Evolutionary conservation across 2,113 vertebrate genomes (phyloP).

Genomic region (Phalacrocorax pelagicus): DNA sequence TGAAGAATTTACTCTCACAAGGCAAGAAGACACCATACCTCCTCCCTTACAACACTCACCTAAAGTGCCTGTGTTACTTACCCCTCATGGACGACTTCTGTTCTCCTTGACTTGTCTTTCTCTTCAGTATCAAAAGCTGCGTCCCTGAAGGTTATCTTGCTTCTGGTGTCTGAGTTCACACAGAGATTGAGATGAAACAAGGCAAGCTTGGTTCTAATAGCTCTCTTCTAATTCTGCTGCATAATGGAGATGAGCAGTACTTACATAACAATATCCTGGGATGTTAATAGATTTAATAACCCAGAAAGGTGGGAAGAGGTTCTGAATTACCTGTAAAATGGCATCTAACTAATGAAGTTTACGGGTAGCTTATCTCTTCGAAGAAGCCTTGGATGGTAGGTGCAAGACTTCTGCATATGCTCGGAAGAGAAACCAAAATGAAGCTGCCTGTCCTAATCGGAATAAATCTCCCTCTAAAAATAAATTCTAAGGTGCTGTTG

Average conservation of each 20-base stretch:
- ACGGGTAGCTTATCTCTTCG: conserved; percentile 31
- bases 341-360: conserved; percentile 60
- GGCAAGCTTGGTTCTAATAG: conserved; percentile 30
- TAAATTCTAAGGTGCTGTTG: neutral
- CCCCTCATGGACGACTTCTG: accelerated
- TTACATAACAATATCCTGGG: conserved; percentile 61
- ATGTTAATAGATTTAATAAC: conserved; percentile 69
- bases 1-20: neutral
- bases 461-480: neutral
- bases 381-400: conserved; percentile 22
- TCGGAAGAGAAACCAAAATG: conserved; percentile 1
- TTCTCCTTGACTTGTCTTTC: neutral
- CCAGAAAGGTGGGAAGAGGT: conserved; percentile 62
- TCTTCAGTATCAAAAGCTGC: neutral
- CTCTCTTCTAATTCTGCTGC: conserved; percentile 40
- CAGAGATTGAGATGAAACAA: conserved; percentile 29
- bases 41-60: neutral
- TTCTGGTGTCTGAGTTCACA: neutral
- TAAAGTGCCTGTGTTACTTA: neutral
- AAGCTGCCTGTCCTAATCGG: neutral
- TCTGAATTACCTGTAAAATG: conserved; percentile 56
- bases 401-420: neutral
- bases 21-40: neutral
- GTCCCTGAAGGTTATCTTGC: neutral
- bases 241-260: conserved; percentile 63